Conservation (phyloP, 2,113 vertebrate species). For the Dinomys branickii region DNA sequence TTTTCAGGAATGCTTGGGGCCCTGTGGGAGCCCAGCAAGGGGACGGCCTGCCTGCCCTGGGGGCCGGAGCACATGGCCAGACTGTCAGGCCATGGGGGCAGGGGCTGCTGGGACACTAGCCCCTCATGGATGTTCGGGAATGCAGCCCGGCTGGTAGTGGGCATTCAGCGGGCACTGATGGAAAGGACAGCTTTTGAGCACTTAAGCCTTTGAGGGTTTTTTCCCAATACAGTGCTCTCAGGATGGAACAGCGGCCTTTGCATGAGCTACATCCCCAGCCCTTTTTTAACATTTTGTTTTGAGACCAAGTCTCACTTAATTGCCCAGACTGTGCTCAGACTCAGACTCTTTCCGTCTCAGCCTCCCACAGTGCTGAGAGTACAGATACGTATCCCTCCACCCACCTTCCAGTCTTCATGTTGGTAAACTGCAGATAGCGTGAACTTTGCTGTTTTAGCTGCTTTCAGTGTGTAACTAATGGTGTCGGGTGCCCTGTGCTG, state of each 20-base stretch:
- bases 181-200: neutral
- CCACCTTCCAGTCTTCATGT: neutral
- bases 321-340: neutral
- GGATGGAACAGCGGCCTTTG: neutral
- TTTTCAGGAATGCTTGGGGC: conserved; percentile 59
- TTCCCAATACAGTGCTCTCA: neutral
- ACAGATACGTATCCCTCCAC: neutral
- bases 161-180: neutral
- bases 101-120: neutral
- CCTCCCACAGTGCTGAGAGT: neutral
- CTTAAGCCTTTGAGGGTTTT: neutral
- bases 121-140: neutral
- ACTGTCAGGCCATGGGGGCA: neutral
- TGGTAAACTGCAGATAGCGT: neutral
- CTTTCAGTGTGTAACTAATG: neutral
- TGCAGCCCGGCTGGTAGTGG: neutral
- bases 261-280: neutral
- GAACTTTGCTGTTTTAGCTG: neutral
- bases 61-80: too few relatives aligned
- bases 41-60: rapidly evolving
- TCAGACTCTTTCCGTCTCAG: neutral
- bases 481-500: neutral
- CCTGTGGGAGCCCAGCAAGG: neutral
- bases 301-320: neutral
- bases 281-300: neutral